Conservation (phyloP, 1,140 invertebrate species). For the Xylocopa sonorina region DNA sequence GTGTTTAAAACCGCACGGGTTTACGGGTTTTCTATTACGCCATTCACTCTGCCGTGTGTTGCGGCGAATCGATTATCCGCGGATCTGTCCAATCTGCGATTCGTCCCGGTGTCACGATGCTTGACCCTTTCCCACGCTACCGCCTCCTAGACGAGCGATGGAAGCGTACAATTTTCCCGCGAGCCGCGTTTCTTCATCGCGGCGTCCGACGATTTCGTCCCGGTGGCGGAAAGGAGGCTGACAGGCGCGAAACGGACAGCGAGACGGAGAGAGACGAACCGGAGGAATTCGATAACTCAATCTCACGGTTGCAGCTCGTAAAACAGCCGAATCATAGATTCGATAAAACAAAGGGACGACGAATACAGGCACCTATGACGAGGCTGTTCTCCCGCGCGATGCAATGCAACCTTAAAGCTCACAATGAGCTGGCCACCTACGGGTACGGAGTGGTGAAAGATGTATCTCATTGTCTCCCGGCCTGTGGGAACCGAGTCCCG, state of each 20-base stretch:
- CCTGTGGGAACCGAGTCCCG: constrained; percentile 71
- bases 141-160: constrained; percentile 32
- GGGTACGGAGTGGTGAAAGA: constrained; percentile 53
- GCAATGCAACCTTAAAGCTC: constrained; percentile 60
- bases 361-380: constrained; percentile 43
- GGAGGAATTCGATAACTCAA: constrained; percentile 19
- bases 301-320: not conserved
- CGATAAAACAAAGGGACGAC: constrained; percentile 40
- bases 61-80: constrained; percentile 34
- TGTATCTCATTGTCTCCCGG: constrained; percentile 64
- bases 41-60: constrained; percentile 20
- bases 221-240: not conserved
- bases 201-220: not conserved
- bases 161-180: constrained; percentile 16
- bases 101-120: constrained; percentile 53
- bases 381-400: constrained; percentile 55
- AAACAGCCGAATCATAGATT: constrained; percentile 46
- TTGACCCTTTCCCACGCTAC: constrained; percentile 68
- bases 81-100: constrained; percentile 63
- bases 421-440: constrained; percentile 62
- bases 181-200: constrained; percentile 19
- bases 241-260: not conserved
- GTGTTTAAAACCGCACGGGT: constrained; percentile 41
- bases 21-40: constrained; percentile 16
- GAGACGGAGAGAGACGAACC: not conserved